Conservation (phyloP, 2,888 invertebrate species). For the Oscheius sp. region DNA sequence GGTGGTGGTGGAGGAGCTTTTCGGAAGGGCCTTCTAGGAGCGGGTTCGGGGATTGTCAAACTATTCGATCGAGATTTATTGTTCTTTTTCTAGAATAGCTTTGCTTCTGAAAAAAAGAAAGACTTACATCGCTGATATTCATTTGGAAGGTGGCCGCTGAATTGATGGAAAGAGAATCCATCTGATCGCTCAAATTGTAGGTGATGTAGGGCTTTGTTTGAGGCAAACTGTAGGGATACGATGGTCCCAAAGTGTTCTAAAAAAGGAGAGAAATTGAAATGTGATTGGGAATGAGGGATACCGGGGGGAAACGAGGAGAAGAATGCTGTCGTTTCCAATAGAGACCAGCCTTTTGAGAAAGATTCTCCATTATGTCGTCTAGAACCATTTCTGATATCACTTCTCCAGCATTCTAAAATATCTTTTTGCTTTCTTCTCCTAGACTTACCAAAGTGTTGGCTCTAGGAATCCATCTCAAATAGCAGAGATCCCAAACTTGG, state of each 20-base stretch:
- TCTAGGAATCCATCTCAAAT: constrained; percentile 48
- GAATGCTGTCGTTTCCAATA: constrained; percentile 2
- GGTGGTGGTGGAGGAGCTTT: constrained; percentile 15
- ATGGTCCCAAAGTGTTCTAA: background rate
- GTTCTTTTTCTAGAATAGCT: background rate
- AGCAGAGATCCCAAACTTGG: constrained; percentile 51
- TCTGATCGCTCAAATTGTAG: constrained; percentile 3
- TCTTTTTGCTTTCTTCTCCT: background rate
- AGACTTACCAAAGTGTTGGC: constrained; percentile 25
- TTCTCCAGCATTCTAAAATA: background rate
- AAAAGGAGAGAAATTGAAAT: background rate
- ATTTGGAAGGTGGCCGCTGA: background rate
- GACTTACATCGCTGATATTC: background rate
- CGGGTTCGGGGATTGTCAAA: background rate
- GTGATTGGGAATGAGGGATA: background rate
- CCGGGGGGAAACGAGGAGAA: background rate
- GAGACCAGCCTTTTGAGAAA: background rate
- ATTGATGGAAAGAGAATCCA: constrained; percentile 4
- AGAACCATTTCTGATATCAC: background rate
- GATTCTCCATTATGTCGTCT: background rate
- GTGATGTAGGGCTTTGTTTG: constrained; percentile 7
- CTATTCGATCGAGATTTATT: background rate
- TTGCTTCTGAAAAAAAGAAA: background rate
- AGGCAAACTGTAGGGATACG: constrained; percentile 20
- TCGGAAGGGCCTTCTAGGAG: background rate